Base-by-base conservation (phyloP, 2,888 invertebrate species). In the Ptychoptera contaminata region DNA sequence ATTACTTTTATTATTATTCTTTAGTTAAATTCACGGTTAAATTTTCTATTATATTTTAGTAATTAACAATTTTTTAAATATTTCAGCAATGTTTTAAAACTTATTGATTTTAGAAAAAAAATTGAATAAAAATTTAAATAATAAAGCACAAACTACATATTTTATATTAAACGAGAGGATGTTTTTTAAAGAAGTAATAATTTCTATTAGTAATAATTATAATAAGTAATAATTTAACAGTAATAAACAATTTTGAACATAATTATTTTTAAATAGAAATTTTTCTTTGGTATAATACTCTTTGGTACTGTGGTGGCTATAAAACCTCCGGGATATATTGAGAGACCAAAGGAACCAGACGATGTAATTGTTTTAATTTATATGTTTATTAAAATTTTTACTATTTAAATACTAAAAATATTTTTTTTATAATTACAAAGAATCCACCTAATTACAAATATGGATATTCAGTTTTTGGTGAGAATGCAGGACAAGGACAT, bases 391-490 rank as follows among this genome's bases (percentile, higher is more conserved):
- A 30, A 42, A 35, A 34, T 35, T 40, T 35, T 36, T 3, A 32
- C 16, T 29, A 12, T 16, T 11, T 30, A 35, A 6, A 38, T 31
- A 10, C 15, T 12, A 14, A 34, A 47, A 36, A 43, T 42, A 42
- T 35, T 45, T 43, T 50, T 49, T 56, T 23, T 37, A 10, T 58
- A 12, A 23, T 23, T 3, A 23, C 8, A 40, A 54, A 70, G 69
- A 55, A 62, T 53, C 63, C 67, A 50, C 69, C 71, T 46, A 71
- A 69, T 58, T 72, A 71, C 57, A 63, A 68, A 56, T 71, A 68
- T 58, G 65, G 68, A 41, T 70, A 71, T 52, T 58, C 61, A 36
- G 61, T 69, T 43, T 55, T 56, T 16, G 62, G 62, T 37, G 69
- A 69, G 34, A 53, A 39, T 51, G 57, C 50, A 5, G 44, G 53